Percentiles rank a stretch among this genome's conserved stretches.
phyloP scores from a whole-genome alignment of 2,113 vertebrate species.

The Ceratotherium simum region DNA sequence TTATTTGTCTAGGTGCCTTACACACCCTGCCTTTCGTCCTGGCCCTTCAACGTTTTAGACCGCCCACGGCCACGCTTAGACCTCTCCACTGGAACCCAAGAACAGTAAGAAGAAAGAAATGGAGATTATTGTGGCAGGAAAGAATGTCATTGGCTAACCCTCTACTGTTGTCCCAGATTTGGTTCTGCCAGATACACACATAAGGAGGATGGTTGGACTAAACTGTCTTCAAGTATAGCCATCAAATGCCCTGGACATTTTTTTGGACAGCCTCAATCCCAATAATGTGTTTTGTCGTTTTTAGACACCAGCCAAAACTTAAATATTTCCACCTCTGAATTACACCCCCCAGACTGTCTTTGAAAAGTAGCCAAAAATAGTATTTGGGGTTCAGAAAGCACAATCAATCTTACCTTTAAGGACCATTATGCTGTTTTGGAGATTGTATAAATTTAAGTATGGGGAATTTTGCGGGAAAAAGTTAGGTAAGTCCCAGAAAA shows the following conservation, averaged over 20 bases:
- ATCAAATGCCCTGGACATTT: background rate
- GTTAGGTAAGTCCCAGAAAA: background rate
- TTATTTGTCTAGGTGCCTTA: background rate
- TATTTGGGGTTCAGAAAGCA: background rate
- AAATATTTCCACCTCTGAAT: background rate
- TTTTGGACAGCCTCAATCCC: background rate
- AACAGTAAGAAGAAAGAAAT: background rate
- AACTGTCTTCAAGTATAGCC: background rate
- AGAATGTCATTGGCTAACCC: background rate
- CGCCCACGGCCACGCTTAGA: background rate
- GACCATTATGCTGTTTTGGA: background rate
- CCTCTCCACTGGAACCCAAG: background rate
- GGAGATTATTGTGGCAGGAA: background rate
- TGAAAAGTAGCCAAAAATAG: background rate
- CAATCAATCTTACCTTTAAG: background rate
- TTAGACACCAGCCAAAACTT: background rate
- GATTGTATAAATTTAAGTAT: background rate
- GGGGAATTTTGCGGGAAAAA: background rate
- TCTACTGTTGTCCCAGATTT: background rate
- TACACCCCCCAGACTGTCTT: background rate
- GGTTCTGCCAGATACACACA: background rate
- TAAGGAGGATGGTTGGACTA: too few relatives aligned
- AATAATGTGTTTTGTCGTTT: background rate
- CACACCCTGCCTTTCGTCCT: background rate
- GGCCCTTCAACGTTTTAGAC: background rate